Evolutionary conservation across 2,797 vertebrate species (phyloP).

Genomic region (Urophycis tenuis): DNA sequence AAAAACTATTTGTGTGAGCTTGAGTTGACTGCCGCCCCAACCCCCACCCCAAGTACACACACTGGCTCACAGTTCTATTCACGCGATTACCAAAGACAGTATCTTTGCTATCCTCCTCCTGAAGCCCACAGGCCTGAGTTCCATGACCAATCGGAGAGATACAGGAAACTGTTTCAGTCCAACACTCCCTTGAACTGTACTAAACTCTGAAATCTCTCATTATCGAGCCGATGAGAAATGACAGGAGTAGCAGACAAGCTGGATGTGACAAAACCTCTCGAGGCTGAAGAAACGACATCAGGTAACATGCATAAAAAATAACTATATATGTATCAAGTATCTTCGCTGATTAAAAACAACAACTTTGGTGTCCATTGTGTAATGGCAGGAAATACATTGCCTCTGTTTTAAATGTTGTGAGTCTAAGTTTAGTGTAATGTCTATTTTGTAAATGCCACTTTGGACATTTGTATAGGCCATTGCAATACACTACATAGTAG

Average conservation of each 20-base stretch:
- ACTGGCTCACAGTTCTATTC: background rate
- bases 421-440: too few relatives aligned
- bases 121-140: conserved; percentile 33
- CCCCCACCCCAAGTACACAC: background rate
- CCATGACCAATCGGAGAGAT: conserved; percentile 59
- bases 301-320: conserved; percentile 9
- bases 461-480: background rate
- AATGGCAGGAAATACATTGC: background rate
- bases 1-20: background rate
- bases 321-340: background rate
- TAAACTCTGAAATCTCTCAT: conserved; percentile 30
- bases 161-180: conserved; percentile 59
- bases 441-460: too few relatives aligned
- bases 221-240: conserved; percentile 23
- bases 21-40: background rate
- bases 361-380: background rate
- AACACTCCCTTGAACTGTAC: conserved; percentile 38
- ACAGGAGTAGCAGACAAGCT: conserved; percentile 24
- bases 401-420: background rate
- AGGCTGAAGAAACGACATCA: conserved; percentile 19
- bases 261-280: conserved; percentile 10
- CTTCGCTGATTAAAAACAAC: background rate
- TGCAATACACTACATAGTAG: background rate
- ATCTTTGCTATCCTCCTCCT: conserved; percentile 15
- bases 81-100: background rate